phyloP scores from a whole-genome alignment of 2,113 vertebrate genomes.

The Gymnocephalus cernua region DNA sequence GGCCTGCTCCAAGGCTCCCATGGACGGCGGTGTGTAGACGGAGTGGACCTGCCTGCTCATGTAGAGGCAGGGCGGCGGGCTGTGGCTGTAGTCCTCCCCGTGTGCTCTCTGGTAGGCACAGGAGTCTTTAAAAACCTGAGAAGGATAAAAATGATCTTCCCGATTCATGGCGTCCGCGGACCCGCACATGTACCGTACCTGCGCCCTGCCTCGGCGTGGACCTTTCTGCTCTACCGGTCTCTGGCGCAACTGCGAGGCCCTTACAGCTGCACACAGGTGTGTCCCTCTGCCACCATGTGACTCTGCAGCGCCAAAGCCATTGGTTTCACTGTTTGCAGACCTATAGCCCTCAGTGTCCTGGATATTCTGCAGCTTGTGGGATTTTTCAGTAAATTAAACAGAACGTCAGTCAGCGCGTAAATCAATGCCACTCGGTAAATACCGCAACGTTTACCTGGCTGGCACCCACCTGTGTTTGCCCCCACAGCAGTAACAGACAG shows the following conservation, averaged over 20 bases:
- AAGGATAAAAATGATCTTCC: slow-evolving; percentile 92
- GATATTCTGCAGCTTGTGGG: slow-evolving; percentile 57
- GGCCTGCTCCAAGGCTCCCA: slow-evolving; percentile 88
- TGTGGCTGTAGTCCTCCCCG: slow-evolving; percentile 90
- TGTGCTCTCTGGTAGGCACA: slow-evolving; percentile 91
- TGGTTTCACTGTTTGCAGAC: slow-evolving; percentile 81
- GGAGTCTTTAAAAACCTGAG: slow-evolving; percentile 94
- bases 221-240: slow-evolving; percentile 75
- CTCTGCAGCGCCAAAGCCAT: slow-evolving; percentile 72
- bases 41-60: slow-evolving; percentile 90
- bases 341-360: slow-evolving; percentile 67
- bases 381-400: slow-evolving; percentile 77
- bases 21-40: slow-evolving; percentile 80
- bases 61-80: slow-evolving; percentile 95
- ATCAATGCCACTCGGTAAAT: slow-evolving; percentile 83
- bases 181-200: slow-evolving; percentile 63
- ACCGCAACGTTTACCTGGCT: slow-evolving; percentile 72
- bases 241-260: slow-evolving; percentile 77
- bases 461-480: slow-evolving; percentile 68
- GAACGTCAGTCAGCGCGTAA: slow-evolving; percentile 67
- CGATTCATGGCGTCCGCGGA: slow-evolving; percentile 90
- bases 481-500: slow-evolving; percentile 38
- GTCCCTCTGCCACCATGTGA: slow-evolving; percentile 86
- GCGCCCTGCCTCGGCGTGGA: slow-evolving; percentile 60
- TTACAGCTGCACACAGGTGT: slow-evolving; percentile 79